Conservation (phyloP, 2,888 invertebrate genomes). For the Notodonta dromedarius region DNA sequence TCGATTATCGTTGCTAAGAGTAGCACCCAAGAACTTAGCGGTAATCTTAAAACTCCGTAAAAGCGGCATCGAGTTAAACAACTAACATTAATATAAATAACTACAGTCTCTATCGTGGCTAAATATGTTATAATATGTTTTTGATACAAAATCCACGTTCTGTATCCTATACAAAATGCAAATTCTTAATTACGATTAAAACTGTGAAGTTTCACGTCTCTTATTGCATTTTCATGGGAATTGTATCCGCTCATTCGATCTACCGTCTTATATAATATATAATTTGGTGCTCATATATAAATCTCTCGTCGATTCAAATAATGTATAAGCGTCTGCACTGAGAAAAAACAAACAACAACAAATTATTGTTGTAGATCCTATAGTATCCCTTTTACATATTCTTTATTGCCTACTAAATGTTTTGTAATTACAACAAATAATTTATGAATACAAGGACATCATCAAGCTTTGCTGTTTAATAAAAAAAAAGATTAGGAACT, state of each 20-base stretch:
- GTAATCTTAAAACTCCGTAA: slow-evolving; percentile 52
- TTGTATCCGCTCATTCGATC: slow-evolving; percentile 34
- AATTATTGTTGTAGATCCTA: too few relatives aligned
- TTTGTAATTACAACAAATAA: too few relatives aligned
- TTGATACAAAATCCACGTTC: slow-evolving; percentile 43
- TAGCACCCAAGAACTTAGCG: slow-evolving; percentile 43
- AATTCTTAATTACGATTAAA: slow-evolving; percentile 37
- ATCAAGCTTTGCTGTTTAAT: too few relatives aligned
- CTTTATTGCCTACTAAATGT: too few relatives aligned
- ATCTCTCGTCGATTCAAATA: slow-evolving; percentile 45
- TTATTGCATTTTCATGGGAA: slow-evolving; percentile 58
- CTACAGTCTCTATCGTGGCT: slow-evolving; percentile 76
- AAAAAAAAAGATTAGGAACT: too few relatives aligned
- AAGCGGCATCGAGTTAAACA: slow-evolving; percentile 70
- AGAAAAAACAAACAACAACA: too few relatives aligned
- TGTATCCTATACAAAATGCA: slow-evolving; percentile 34
- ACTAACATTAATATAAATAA: slow-evolving; percentile 78
- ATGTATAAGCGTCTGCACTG: slow-evolving; percentile 43
- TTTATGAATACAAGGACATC: too few relatives aligned
- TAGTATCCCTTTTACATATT: too few relatives aligned
- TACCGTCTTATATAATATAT: slow-evolving; percentile 38
- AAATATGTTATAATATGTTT: slow-evolving; percentile 47
- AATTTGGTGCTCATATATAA: slow-evolving; percentile 45
- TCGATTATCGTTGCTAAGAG: too few relatives aligned
- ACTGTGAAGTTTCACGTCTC: slow-evolving; percentile 42